These are phyloP conservation scores for Microcebus lehilahytsara DNA, from an alignment of 2,113 vertebrate genomes.

Conservation along the genomic window DNA sequence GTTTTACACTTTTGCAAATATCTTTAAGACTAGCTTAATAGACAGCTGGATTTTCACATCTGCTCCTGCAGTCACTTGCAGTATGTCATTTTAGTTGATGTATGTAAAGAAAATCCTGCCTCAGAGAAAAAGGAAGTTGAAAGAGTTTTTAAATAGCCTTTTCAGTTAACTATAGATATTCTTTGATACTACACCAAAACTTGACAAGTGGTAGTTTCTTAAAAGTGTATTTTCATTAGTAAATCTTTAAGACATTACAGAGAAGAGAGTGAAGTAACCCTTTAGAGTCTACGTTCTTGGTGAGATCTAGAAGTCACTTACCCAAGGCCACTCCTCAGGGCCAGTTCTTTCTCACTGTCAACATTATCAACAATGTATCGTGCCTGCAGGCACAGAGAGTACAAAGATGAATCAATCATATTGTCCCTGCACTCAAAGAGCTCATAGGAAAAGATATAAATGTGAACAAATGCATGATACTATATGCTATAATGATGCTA, in stretches of 20 bases:
- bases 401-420: background rate
- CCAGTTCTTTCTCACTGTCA: background rate
- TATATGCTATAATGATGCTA: background rate
- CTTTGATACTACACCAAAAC: background rate
- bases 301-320: background rate
- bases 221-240: background rate
- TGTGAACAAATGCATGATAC: background rate
- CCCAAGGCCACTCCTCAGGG: background rate
- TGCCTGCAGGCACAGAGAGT: background rate
- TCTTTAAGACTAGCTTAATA: background rate
- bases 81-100: background rate
- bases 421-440: background rate
- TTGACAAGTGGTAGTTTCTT: background rate
- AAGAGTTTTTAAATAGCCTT: background rate
- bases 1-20: slow-evolving; percentile 16
- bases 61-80: background rate
- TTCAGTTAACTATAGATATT: background rate
- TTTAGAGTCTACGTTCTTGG: background rate
- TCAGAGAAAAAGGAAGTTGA: background rate
- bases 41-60: background rate
- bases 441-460: background rate
- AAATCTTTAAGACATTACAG: background rate
- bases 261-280: background rate
- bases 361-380: rapidly evolving
- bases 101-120: background rate